phyloP scores from a whole-genome alignment of 1,140 invertebrate species.

The Vollenhovia emeryi region DNA sequence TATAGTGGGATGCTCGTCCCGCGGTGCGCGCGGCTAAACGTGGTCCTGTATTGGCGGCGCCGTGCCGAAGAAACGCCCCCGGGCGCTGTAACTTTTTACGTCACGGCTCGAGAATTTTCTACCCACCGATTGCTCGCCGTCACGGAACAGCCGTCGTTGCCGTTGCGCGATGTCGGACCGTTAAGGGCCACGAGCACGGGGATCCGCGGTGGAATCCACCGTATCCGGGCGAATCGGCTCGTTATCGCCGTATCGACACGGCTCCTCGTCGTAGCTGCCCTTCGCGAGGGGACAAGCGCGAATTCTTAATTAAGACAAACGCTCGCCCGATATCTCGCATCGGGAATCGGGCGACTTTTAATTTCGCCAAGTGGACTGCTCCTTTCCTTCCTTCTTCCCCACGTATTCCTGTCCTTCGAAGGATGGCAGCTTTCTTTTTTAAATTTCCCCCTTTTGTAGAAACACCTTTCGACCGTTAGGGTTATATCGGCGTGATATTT shows the following conservation, averaged over 20 bases:
- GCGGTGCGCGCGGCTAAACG: background rate
- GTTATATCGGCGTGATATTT: no score
- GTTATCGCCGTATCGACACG: background rate
- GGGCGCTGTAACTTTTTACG: slow-evolving; percentile 75
- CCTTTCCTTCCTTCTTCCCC: background rate
- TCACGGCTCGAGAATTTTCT: slow-evolving; percentile 79
- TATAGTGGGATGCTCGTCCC: background rate
- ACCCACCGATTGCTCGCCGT: slow-evolving; percentile 65
- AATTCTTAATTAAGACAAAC: slow-evolving; percentile 7
- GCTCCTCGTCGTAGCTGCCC: background rate
- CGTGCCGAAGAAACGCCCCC: slow-evolving; percentile 72
- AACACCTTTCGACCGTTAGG: no score
- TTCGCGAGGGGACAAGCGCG: background rate
- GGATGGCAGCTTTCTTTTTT: no score
- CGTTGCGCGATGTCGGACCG: slow-evolving; percentile 71
- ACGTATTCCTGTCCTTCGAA: background rate
- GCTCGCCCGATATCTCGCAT: background rate
- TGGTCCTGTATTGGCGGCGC: slow-evolving; percentile 72
- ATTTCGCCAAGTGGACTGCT: background rate
- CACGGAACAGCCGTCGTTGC: slow-evolving; percentile 31
- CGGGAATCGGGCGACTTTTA: background rate
- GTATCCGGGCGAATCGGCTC: slow-evolving; percentile 62
- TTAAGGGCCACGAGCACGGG: slow-evolving; percentile 69
- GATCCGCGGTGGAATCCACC: slow-evolving; percentile 38
- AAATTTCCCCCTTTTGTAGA: no score